Conservation (phyloP, 2,888 invertebrate species). For the Zaprionus obscuricornis region DNA sequence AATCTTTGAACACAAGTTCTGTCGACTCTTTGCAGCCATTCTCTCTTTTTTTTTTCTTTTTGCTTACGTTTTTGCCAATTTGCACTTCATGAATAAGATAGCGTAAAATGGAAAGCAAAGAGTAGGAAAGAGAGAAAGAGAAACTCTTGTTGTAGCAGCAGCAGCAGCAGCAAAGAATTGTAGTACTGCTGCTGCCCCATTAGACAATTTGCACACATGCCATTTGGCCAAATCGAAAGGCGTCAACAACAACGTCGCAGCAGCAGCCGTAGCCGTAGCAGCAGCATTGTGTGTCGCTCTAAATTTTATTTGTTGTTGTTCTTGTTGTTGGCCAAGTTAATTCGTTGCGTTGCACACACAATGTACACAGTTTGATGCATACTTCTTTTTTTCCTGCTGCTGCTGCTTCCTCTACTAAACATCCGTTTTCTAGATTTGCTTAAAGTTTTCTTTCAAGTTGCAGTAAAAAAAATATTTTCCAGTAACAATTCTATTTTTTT, state of each 20-base stretch:
- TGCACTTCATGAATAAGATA: conserved; percentile 73
- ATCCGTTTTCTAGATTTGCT: conserved; percentile 40
- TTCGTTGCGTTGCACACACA: too few relatives aligned
- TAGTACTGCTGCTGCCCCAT: conserved; percentile 66
- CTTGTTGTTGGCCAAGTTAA: conserved; percentile 18
- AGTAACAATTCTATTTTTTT: conserved; percentile 29
- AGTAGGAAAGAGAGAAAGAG: too few relatives aligned
- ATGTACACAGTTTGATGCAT: conserved; percentile 42
- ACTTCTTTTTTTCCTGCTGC: conserved; percentile 10
- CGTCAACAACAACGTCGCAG: conserved; percentile 19
- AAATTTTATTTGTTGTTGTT: conserved; percentile 27
- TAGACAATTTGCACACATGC: conserved; percentile 71
- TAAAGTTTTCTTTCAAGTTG: conserved; percentile 49
- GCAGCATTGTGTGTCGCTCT: too few relatives aligned
- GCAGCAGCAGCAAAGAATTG: not conserved
- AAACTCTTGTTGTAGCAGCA: too few relatives aligned
- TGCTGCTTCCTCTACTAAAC: conserved; percentile 31
- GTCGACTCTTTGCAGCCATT: conserved; percentile 36
- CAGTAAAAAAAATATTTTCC: conserved; percentile 6
- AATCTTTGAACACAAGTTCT: conserved; percentile 32
- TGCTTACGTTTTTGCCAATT: conserved; percentile 62
- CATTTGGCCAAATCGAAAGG: conserved; percentile 45
- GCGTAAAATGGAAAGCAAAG: conserved; percentile 1
- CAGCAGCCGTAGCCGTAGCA: too few relatives aligned
- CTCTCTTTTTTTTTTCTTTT: conserved; percentile 37